Evolutionary conservation across 2,888 invertebrate species (phyloP).

Genomic region (Cremastinae sp.): DNA sequence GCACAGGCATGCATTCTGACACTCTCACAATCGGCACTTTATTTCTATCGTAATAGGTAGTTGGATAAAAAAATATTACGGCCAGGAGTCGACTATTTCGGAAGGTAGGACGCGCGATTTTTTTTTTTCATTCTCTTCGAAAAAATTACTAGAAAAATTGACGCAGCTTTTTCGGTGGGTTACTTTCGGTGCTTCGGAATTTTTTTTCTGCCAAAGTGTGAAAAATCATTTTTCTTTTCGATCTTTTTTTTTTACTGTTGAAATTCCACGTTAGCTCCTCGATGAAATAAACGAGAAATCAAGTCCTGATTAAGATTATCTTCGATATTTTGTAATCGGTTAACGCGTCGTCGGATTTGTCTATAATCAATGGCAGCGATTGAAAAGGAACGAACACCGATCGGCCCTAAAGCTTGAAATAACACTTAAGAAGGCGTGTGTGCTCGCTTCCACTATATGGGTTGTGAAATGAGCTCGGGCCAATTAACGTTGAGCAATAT

Average conservation of each 20-base stretch:
- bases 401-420: conserved; percentile 55
- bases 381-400: conserved; percentile 61
- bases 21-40: conserved; percentile 37
- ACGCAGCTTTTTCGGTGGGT: conserved; percentile 18
- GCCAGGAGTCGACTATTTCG: conserved; percentile 53
- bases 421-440: conserved; percentile 47
- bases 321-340: conserved; percentile 17
- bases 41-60: conserved; percentile 39
- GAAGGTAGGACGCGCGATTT: conserved; percentile 27
- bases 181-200: neutral
- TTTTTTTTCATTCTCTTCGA: too few species aligned
- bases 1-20: conserved; percentile 46
- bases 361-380: conserved; percentile 58
- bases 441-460: conserved; percentile 45
- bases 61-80: conserved; percentile 48
- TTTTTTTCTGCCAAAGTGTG: neutral
- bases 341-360: conserved; percentile 43
- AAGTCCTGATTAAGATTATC: conserved; percentile 18
- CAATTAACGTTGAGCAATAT: conserved; percentile 57
- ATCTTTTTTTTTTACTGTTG: conserved; percentile 1
- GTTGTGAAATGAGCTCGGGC: conserved; percentile 47
- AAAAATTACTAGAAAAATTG: neutral
- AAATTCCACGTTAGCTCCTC: too few species aligned
- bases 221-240: neutral
- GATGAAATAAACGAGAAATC: neutral